Conservation (phyloP, 1,140 invertebrate species). For the Drosophila hydei region DNA sequence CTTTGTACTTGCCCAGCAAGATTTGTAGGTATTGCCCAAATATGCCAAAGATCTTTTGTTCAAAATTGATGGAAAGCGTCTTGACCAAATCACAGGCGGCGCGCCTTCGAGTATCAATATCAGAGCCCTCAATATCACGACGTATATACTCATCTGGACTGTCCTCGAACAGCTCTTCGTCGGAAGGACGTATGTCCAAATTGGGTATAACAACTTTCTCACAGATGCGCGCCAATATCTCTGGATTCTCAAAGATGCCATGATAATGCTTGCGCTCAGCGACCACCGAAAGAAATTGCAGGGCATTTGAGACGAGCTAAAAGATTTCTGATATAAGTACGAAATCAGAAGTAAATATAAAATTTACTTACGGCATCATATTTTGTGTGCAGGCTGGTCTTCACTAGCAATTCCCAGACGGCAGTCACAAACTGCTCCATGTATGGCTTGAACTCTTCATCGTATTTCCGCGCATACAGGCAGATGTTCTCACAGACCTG, state of each 20-base stretch:
- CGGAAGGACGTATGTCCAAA: constrained; percentile 97
- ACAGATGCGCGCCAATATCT: constrained; percentile 95
- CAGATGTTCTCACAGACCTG: constrained; percentile 98
- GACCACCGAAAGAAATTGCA: constrained; percentile 97
- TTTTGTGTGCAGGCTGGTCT: constrained; percentile 93
- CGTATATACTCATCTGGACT: constrained; percentile 99
- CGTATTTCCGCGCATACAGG: constrained; percentile 98
- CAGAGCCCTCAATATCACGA: constrained; percentile 99
- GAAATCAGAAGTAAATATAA: neutral
- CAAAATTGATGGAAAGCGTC: constrained; percentile 94
- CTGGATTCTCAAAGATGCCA: constrained; percentile 94
- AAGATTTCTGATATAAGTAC: constrained; percentile 54
- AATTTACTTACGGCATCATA: constrained; percentile 92
- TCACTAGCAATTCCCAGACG: constrained; percentile 95
- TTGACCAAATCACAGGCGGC: constrained; percentile 98
- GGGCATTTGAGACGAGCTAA: constrained; percentile 96
- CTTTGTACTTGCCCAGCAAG: constrained; percentile 91
- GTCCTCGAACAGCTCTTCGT: constrained; percentile 98
- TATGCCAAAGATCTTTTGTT: constrained; percentile 95
- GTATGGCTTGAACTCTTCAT: constrained; percentile 97
- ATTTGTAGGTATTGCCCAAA: constrained; percentile 96
- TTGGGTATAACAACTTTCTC: constrained; percentile 99
- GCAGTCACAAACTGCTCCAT: constrained; percentile 95
- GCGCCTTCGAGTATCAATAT: constrained; percentile 96
- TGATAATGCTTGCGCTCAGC: constrained; percentile 95